Base-by-base conservation (phyloP, 2,797 vertebrate species). In the Potorous gilbertii region DNA sequence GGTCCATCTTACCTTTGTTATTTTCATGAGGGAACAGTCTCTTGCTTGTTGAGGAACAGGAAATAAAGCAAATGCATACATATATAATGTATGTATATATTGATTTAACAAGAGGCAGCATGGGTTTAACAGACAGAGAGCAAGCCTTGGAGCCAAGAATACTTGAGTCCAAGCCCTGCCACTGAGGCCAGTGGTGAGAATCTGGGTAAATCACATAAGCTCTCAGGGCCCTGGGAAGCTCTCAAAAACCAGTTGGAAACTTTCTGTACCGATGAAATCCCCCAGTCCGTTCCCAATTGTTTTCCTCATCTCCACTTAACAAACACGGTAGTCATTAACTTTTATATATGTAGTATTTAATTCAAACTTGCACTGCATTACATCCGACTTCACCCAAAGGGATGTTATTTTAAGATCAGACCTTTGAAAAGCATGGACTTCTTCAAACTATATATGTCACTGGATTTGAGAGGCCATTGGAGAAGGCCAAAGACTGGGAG, bases 211-310 rank as follows among this genome's bases (percentile, higher is more conserved):
- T 74, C 66, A 74, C 14, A 2, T 9, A 40, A 2, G 3, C n/a
- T 46, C n/a, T 21, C 0, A 46, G 6, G 6, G 6, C 28, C 24
- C 18, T 27, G 95, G 57, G 92, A 96, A 95, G 29, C 55, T 56
- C 50, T 91, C 50, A 91, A 96, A 95, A 55, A 94, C 31, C 50
- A 94, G 81, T 90, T 59, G 95, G 94, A 94, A 97, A 91, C 24
- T 62, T 94, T 4, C 62, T n/a, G 13, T 16, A 16, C 62, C 74
- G 46, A 81, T 13, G 31, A 14, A 62, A 62, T 34, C 3, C 31
- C 31, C 31, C 31, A 62, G 1, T 74, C n/a, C 2, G 8, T 40
- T n/a, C n/a, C 16, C n/a, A 40, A 40, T 74, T 21, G 66, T 40
- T 18, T 40, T 74, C 66, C 5, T 74, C 16, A 74, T 40, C n/a